Percentiles rank a stretch among this genome's conserved stretches.
phyloP scores from a whole-genome alignment of 2,888 invertebrate species.

The Papilio demoleus region DNA sequence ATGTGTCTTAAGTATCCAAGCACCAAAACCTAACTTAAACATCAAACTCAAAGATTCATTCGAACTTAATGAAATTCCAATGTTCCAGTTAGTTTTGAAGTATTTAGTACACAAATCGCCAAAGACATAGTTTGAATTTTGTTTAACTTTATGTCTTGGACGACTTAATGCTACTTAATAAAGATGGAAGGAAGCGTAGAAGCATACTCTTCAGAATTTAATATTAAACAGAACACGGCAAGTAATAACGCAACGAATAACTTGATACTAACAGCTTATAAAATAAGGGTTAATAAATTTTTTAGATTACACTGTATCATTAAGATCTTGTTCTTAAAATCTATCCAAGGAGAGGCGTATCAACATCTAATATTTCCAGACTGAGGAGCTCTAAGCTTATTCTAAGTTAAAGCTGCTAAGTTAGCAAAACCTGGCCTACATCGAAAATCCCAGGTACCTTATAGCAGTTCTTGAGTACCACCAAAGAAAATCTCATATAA shows the following conservation, averaged over 20 bases:
- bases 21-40: background rate
- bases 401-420: too few relatives aligned
- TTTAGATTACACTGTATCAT: too few relatives aligned
- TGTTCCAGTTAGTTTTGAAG: conserved; percentile 5
- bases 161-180: background rate
- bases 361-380: too few relatives aligned
- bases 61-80: conserved; percentile 15
- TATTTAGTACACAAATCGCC: conserved; percentile 13
- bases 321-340: too few relatives aligned
- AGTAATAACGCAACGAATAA: background rate
- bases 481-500: too few relatives aligned
- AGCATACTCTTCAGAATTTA: background rate
- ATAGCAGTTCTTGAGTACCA: too few relatives aligned
- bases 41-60: conserved; percentile 19
- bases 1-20: too few relatives aligned
- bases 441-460: too few relatives aligned
- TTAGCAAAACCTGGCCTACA: too few relatives aligned
- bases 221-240: background rate
- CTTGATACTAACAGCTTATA: background rate
- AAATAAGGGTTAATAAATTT: background rate
- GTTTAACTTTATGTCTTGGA: background rate
- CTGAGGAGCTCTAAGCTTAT: too few relatives aligned
- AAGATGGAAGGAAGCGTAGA: background rate
- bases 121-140: conserved; percentile 3
- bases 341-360: too few relatives aligned